These are phyloP conservation scores for Phoeniculus purpureus DNA, from an alignment of 2,797 vertebrate genomes.

Conservation along the genomic window DNA sequence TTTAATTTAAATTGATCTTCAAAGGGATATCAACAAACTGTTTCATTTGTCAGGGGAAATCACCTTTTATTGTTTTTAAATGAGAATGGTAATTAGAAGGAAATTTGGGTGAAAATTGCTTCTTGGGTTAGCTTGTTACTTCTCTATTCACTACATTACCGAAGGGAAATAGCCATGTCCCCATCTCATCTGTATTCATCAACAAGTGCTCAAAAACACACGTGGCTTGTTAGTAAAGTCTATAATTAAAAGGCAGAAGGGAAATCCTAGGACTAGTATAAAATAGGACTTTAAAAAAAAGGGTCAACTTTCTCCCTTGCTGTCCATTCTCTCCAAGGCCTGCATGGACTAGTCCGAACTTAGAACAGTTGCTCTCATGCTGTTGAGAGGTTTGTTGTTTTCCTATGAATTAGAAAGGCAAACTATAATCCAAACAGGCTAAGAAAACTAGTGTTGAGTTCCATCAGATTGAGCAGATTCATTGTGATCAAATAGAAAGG, in stretches of 20 bases:
- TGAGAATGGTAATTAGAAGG: constrained; percentile 60
- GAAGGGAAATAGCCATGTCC: constrained; percentile 6
- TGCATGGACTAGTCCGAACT: rapidly evolving
- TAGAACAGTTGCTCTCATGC: neutral
- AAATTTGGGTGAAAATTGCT: constrained; percentile 57
- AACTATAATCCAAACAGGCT: neutral
- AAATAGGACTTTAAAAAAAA: neutral
- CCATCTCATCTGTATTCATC: constrained; percentile 25
- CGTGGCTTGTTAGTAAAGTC: neutral
- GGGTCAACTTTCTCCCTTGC: neutral
- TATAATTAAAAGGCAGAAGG: constrained; percentile 13
- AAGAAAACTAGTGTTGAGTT: neutral
- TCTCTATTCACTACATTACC: neutral
- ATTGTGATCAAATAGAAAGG: neutral
- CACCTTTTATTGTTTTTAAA: constrained; percentile 68
- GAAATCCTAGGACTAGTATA: neutral
- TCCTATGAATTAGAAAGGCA: neutral
- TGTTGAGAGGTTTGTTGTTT: neutral
- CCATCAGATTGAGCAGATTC: neutral
- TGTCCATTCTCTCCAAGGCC: neutral
- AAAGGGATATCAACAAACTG: constrained; percentile 47
- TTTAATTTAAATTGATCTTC: constrained; percentile 61
- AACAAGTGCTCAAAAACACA: constrained; percentile 41
- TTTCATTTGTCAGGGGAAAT: constrained; percentile 59
- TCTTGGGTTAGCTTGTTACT: constrained; percentile 19